phyloP scores from a whole-genome alignment of 1,140 invertebrate species.

The Cydia splendana region DNA sequence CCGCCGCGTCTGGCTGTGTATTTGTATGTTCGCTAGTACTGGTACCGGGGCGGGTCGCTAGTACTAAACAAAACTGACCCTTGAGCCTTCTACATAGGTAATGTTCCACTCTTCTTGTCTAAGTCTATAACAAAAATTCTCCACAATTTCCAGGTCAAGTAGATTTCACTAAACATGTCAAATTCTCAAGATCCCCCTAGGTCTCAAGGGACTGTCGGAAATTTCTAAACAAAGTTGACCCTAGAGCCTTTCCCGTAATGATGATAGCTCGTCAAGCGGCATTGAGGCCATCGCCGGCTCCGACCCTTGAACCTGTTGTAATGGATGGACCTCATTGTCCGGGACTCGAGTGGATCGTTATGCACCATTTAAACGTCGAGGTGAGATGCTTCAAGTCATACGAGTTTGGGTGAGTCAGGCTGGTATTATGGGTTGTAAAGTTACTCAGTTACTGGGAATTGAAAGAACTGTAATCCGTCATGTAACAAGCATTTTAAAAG shows the following conservation, averaged over 20 bases:
- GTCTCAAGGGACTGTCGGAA: not conserved
- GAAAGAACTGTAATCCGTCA: not conserved
- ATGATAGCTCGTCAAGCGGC: slow-evolving; percentile 40
- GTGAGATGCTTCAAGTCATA: slow-evolving; percentile 1
- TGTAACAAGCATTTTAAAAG: not conserved
- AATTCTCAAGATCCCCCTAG: not conserved
- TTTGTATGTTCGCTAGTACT: no score
- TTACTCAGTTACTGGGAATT: slow-evolving; percentile 2
- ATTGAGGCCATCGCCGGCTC: slow-evolving; percentile 36
- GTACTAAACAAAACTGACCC: no score
- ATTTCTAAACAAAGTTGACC: not conserved
- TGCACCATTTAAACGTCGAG: slow-evolving; percentile 19
- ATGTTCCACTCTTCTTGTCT: not conserved
- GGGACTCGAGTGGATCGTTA: slow-evolving; percentile 23
- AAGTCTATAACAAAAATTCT: not conserved
- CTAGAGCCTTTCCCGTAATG: slow-evolving; percentile 37
- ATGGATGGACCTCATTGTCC: slow-evolving; percentile 17
- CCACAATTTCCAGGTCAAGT: not conserved
- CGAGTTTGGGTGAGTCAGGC: not conserved
- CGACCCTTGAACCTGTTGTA: slow-evolving; percentile 25
- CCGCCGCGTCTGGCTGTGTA: no score
- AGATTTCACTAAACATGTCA: not conserved
- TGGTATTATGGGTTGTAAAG: not conserved
- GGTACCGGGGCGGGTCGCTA: no score
- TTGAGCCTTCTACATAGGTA: not conserved